A percentile compares a stretch with the other conserved stretches of the same genome.
phyloP scores from a whole-genome alignment of 2,888 invertebrate genomes.

The Pedicia rivosa region DNA sequence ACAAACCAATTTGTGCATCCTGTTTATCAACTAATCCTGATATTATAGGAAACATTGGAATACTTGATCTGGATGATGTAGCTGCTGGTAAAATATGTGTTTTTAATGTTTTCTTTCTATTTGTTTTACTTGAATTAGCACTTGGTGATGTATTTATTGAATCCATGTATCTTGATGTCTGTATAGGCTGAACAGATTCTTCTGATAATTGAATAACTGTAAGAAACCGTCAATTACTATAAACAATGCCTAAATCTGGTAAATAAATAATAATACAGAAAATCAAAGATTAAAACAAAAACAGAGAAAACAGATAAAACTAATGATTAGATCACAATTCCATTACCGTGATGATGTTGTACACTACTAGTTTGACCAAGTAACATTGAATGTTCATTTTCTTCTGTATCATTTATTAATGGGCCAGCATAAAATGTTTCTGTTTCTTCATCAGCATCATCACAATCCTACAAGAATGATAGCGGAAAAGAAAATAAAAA shows the following conservation, averaged over 20 bases:
- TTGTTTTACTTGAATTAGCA: constrained; percentile 1
- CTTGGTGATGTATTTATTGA: constrained; percentile 9
- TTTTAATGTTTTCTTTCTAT: constrained; percentile 2
- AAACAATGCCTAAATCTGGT: not conserved
- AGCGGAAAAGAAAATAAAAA: no score
- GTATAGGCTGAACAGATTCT: constrained; percentile 1
- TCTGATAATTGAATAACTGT: constrained; percentile 9
- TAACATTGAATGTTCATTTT: constrained; percentile 33
- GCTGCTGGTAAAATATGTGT: constrained; percentile 20
- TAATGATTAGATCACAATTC: not conserved
- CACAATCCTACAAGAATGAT: constrained; percentile 23
- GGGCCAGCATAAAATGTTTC: constrained; percentile 15
- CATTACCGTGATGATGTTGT: constrained; percentile 11
- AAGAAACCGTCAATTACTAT: not conserved
- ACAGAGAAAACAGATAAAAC: no score
- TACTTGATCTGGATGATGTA: constrained; percentile 30
- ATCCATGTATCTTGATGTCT: constrained; percentile 6
- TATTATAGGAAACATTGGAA: constrained; percentile 32
- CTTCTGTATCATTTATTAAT: constrained; percentile 19
- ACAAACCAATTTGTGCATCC: constrained; percentile 26
- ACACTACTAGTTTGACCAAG: constrained; percentile 21
- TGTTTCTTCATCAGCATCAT: constrained; percentile 29
- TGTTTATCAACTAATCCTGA: constrained; percentile 30
- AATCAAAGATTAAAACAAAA: no score
- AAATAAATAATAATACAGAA: no score